Conservation (phyloP, 37 sponge, comb jelly and placozoan species). For the Beroe ovata region DNA sequence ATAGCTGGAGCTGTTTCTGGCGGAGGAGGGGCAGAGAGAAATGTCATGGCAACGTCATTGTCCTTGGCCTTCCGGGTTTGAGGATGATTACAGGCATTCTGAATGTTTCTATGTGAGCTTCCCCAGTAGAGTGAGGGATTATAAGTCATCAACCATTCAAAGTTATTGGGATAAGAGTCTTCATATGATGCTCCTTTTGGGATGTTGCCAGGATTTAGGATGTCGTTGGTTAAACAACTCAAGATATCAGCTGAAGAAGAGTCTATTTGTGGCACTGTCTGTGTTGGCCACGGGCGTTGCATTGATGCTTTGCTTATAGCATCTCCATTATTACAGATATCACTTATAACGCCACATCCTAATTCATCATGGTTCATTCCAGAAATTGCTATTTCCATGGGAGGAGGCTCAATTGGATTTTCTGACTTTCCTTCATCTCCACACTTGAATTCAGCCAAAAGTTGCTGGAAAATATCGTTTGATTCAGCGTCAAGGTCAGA, state of each 20-base stretch:
- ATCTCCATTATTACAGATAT: background rate
- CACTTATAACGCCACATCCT: no score
- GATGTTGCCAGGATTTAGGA: background rate
- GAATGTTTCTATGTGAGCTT: background rate
- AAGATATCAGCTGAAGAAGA: background rate
- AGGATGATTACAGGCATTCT: background rate
- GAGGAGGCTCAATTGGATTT: background rate
- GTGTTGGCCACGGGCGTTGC: background rate
- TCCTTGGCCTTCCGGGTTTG: no score
- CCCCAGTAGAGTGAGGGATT: background rate
- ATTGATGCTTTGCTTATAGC: background rate
- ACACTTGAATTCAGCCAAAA: background rate
- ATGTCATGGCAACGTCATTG: no score
- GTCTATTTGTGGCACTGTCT: background rate
- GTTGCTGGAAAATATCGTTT: background rate
- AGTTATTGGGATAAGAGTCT: background rate
- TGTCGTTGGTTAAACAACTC: background rate
- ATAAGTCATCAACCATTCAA: background rate
- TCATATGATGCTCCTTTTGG: background rate
- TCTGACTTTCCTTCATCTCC: background rate
- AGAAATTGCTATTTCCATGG: no score
- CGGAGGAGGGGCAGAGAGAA: background rate
- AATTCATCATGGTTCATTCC: no score
- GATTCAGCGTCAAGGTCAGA: background rate
- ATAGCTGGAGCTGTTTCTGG: constrained; percentile 7